Evolutionary conservation across 1,140 invertebrate species (phyloP).

Genomic region (Ruditapes philippinarum): DNA sequence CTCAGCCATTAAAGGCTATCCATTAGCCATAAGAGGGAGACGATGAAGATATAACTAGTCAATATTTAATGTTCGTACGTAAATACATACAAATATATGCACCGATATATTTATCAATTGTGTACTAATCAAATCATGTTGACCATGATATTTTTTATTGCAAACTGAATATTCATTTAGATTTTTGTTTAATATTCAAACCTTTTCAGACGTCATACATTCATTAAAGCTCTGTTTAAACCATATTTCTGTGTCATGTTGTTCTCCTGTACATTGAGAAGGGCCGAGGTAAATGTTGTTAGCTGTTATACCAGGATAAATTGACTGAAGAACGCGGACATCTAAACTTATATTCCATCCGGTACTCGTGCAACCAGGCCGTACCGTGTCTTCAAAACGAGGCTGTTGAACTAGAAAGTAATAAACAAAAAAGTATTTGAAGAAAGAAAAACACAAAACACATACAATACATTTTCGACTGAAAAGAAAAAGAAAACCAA

Average conservation of each 20-base stretch:
- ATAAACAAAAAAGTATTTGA: too few relatives aligned
- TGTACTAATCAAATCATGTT: neutral
- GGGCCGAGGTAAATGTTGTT: neutral
- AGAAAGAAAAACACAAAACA: too few relatives aligned
- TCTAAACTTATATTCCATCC: slow-evolving; percentile 34
- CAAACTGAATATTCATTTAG: neutral
- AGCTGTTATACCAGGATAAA: neutral
- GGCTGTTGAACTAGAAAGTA: neutral
- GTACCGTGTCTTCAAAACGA: neutral
- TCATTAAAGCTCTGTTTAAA: neutral
- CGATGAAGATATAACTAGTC: too few relatives aligned
- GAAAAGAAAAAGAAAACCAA: too few relatives aligned
- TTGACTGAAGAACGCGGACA: neutral
- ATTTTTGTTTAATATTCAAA: neutral
- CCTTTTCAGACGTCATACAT: slow-evolving; percentile 23
- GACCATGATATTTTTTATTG: neutral
- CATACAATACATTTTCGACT: too few relatives aligned
- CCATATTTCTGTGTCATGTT: neutral
- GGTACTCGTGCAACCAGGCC: neutral
- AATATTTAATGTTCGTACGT: too few relatives aligned
- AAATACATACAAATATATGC: neutral
- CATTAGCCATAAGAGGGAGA: too few relatives aligned
- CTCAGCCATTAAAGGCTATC: too few relatives aligned
- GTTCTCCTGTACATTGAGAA: neutral
- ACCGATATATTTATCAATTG: neutral